Percentiles rank a stretch among this genome's conserved stretches.
phyloP scores from a whole-genome alignment of 2,797 vertebrate genomes.

The Staurois parvus region DNA sequence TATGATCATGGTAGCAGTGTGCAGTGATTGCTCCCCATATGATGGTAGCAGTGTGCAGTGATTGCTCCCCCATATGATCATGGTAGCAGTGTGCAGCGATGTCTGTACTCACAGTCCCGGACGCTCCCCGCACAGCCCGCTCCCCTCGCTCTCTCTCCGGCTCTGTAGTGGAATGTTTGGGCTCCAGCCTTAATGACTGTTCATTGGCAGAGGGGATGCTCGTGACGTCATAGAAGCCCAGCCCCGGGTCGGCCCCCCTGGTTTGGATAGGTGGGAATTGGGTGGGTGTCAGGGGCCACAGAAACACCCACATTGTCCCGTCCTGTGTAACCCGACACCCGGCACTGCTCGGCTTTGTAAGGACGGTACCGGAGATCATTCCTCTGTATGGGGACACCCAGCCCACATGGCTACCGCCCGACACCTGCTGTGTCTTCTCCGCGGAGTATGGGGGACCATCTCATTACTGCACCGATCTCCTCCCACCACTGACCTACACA shows the following conservation, averaged over 20 bases:
- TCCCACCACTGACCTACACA: not conserved
- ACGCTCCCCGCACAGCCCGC: not conserved
- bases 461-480: not conserved
- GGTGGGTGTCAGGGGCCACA: conserved; percentile 29
- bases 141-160: conserved; percentile 51
- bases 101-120: no score
- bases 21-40: not conserved
- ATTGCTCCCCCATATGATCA: conserved; percentile 66
- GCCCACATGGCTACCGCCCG: conserved; percentile 28
- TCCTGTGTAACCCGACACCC: conserved; percentile 21
- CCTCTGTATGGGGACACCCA: not conserved
- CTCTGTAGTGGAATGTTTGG: conserved; percentile 69
- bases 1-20: not conserved
- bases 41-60: not conserved
- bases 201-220: conserved; percentile 69
- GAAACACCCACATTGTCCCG: conserved; percentile 23
- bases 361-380: no score
- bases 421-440: conserved; percentile 7
- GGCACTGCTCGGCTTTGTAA: no score
- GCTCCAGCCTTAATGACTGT: conserved; percentile 58
- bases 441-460: conserved; percentile 6
- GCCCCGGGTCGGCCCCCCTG: conserved; percentile 71
- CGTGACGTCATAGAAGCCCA: conserved; percentile 56
- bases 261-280: conserved; percentile 59
- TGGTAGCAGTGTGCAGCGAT: no score